Conservation (phyloP, 2,888 invertebrate species). For the Dryadula phaetusa region DNA sequence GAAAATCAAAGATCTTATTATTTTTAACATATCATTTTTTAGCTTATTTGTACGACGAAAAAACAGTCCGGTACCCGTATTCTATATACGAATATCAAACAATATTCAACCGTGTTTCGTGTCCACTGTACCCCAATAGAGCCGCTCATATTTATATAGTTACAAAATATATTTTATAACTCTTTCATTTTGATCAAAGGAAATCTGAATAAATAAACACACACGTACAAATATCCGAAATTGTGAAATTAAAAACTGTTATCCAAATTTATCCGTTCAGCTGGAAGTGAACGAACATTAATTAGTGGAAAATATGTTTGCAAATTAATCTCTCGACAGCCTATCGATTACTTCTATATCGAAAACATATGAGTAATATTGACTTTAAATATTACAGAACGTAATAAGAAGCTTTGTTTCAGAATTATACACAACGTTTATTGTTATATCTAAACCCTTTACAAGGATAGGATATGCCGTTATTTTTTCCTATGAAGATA, state of each 20-base stretch:
- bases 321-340: constrained; percentile 45
- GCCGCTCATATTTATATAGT: background rate
- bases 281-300: constrained; percentile 44
- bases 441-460: background rate
- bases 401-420: background rate
- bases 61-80: too few relatives aligned
- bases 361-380: constrained; percentile 24
- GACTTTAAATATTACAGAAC: constrained; percentile 16
- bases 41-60: too few relatives aligned
- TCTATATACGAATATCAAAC: too few relatives aligned
- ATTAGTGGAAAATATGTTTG: constrained; percentile 46
- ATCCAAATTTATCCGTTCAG: constrained; percentile 40
- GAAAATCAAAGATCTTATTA: too few relatives aligned
- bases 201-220: constrained; percentile 28
- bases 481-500: background rate
- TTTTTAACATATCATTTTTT: too few relatives aligned
- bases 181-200: constrained; percentile 28
- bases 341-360: constrained; percentile 36
- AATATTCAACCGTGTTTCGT: background rate
- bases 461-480: background rate
- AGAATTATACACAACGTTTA: background rate
- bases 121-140: background rate
- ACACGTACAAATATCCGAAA: constrained; percentile 33
- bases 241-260: constrained; percentile 41
- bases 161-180: background rate